These are phyloP conservation scores for Campaea margaritaria DNA, from an alignment of 2,888 invertebrate species.

Conservation along the genomic window DNA sequence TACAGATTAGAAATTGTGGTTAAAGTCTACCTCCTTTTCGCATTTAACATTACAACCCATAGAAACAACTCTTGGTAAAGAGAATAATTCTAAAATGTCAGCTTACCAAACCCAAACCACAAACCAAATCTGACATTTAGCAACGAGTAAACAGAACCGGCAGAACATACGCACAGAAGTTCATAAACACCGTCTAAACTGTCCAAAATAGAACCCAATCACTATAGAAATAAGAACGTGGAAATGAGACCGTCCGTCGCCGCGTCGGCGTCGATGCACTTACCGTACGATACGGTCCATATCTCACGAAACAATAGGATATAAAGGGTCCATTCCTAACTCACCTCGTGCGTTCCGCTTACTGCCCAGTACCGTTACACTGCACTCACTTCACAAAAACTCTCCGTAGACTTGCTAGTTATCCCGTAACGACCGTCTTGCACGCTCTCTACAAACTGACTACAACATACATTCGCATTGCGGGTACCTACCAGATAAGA, in stretches of 20 bases:
- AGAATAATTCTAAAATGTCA: too few species aligned
- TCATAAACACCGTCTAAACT: constrained; percentile 10
- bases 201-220: constrained; percentile 32
- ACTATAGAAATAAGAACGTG: constrained; percentile 24
- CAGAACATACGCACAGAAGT: background rate
- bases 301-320: constrained; percentile 42
- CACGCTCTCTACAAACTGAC: constrained; percentile 64
- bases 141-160: constrained; percentile 33
- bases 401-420: constrained; percentile 30
- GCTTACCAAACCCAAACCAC: constrained; percentile 1
- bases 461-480: constrained; percentile 59
- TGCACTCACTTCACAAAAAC: constrained; percentile 51
- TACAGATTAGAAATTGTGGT: too few species aligned
- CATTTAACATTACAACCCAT: too few species aligned
- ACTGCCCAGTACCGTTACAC: constrained; percentile 49
- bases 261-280: constrained; percentile 19
- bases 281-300: constrained; percentile 35
- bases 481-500: constrained; percentile 71
- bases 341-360: constrained; percentile 42
- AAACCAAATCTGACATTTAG: constrained; percentile 28
- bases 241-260: constrained; percentile 19
- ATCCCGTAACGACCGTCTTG: constrained; percentile 62
- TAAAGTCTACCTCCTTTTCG: too few species aligned
- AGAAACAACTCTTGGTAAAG: background rate
- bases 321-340: constrained; percentile 19